These are phyloP conservation scores for Pissodes strobi DNA, from an alignment of 1,140 invertebrate genomes.

Conservation along the genomic window DNA sequence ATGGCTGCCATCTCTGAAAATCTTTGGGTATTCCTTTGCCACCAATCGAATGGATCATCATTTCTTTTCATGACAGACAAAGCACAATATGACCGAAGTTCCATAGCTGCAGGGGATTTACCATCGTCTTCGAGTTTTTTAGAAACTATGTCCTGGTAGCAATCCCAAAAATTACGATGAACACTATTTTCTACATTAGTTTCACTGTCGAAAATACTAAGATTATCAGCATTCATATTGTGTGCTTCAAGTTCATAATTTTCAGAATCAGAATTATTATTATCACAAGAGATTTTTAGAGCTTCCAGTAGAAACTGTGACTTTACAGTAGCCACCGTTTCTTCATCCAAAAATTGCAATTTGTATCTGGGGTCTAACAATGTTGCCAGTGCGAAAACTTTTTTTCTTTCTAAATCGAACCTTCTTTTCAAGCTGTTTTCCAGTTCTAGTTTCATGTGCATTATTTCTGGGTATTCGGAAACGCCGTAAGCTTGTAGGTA, in stretches of 20 bases:
- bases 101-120: background rate
- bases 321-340: background rate
- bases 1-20: background rate
- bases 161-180: background rate
- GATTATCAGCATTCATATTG: background rate
- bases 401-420: constrained; percentile 1
- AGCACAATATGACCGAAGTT: background rate
- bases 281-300: background rate
- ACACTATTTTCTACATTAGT: background rate
- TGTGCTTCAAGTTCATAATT: background rate
- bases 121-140: background rate
- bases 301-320: background rate
- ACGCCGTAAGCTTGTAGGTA: constrained; percentile 17
- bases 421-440: constrained; percentile 4
- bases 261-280: background rate
- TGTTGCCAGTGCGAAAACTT: constrained; percentile 13
- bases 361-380: constrained; percentile 20
- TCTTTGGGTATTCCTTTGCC: background rate
- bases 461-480: background rate
- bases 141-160: background rate
- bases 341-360: constrained; percentile 10
- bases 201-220: background rate
- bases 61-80: background rate
- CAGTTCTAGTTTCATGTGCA: background rate
- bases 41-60: background rate